Base-by-base conservation (phyloP, 2,888 invertebrate species). In the Dinocampus coccinellae region DNA sequence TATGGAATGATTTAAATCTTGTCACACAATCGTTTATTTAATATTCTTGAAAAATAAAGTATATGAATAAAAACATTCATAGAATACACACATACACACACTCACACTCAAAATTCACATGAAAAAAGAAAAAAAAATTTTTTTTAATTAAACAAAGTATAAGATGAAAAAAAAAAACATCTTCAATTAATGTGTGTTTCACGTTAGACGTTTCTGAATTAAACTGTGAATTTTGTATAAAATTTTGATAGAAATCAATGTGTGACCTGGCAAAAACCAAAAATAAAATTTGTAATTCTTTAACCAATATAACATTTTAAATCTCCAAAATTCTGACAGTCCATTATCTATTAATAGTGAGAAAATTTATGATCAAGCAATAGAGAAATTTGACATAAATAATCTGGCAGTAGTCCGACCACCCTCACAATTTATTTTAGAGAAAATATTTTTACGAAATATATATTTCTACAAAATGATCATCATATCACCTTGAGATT, bases 311-410 rank as follows among this genome's bases (percentile, higher is more conserved):
- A 58, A 74, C 72, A 72, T 70, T 70, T 73, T 62, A 70, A 75
- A 63, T 69, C 72, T 69, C 74, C 62, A 65, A 71, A 77, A 76
- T 75, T 76, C 76, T 79, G 47, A 60, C 33, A 68, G 33, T 22
- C 75, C 74, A n/a, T 62, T 16, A 47, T 70, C 76, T 81, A 79
- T 76, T 75, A 77, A 78, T 81, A 80, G 77, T 68, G 29, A 7
- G 68, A 74, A 74, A 69, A 78, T 76, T 76, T 61, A 65, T 68
- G 74, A 77, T 72, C 67, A 58, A 67, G 75, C 73, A 71, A 77
- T 76, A 76, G 71, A 72, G 72, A 74, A 75, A 71, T 53, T 34
- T 16, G 16, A 42, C 63, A 68, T 74, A 74, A 77, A 72, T 76
- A 74, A 68, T 75, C 63, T 39, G 53, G 61, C 58, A 65, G 70